These are phyloP conservation scores for Meganola albula DNA, from an alignment of 2,888 invertebrate genomes.

Conservation along the genomic window DNA sequence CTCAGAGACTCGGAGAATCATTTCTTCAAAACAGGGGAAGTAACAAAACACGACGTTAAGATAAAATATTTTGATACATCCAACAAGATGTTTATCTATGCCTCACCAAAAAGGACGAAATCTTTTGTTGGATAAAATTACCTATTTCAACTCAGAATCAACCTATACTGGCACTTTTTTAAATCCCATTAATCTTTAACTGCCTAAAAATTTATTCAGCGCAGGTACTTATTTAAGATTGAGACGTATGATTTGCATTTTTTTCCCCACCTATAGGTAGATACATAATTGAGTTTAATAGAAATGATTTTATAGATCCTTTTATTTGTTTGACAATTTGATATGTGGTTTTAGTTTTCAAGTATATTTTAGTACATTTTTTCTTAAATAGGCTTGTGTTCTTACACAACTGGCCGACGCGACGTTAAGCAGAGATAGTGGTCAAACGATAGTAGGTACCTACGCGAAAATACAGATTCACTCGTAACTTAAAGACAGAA, in stretches of 20 bases:
- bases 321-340: too few relatives aligned
- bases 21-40: constrained; percentile 16
- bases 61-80: constrained; percentile 35
- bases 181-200: too few relatives aligned
- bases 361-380: too few relatives aligned
- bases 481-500: too few relatives aligned
- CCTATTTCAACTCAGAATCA: constrained; percentile 15
- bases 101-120: constrained; percentile 18
- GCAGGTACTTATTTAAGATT: constrained; percentile 27
- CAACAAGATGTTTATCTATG: constrained; percentile 19
- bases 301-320: too few relatives aligned
- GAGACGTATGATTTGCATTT: constrained; percentile 15
- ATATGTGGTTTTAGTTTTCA: too few relatives aligned
- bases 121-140: constrained; percentile 16
- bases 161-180: background rate
- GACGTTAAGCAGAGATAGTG: too few relatives aligned
- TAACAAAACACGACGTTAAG: constrained; percentile 30
- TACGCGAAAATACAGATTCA: too few relatives aligned
- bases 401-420: too few relatives aligned
- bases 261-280: background rate
- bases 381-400: too few relatives aligned
- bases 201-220: background rate
- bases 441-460: too few relatives aligned
- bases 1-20: too few relatives aligned
- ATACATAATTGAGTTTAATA: background rate